Evolutionary conservation across 2,113 vertebrate genomes (phyloP).

Genomic region (Sceloporus undulatus): DNA sequence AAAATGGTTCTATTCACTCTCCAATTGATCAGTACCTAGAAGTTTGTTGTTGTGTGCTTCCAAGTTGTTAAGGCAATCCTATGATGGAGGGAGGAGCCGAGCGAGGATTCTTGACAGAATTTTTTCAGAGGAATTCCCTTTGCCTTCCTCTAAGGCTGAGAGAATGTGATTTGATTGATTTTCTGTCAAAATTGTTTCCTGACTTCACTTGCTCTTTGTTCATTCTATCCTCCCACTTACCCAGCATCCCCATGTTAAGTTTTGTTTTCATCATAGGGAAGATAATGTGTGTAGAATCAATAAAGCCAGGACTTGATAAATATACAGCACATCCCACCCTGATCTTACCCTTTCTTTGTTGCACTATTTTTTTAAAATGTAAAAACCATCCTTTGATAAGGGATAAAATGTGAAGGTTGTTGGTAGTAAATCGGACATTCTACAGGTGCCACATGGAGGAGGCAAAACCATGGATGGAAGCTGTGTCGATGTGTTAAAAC

Average conservation of each 20-base stretch:
- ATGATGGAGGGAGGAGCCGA: too few species aligned
- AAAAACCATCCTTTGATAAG: neutral
- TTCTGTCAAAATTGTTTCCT: too few species aligned
- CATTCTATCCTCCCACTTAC: neutral
- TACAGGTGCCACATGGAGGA: neutral
- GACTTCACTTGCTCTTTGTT: neutral
- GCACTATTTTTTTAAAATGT: neutral
- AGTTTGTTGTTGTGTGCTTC: too few species aligned
- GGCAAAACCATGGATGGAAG: neutral
- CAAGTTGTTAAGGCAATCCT: too few species aligned
- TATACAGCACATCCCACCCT: neutral
- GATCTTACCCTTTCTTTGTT: neutral
- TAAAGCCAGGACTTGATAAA: neutral
- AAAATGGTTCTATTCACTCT: neutral
- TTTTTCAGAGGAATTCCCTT: too few species aligned
- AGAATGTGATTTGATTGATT: too few species aligned
- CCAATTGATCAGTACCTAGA: neutral
- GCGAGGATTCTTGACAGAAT: too few species aligned
- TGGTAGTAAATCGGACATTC: neutral
- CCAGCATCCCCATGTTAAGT: neutral
- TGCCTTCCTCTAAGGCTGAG: too few species aligned
- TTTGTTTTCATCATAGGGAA: neutral
- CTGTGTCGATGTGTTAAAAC: constrained; percentile 3
- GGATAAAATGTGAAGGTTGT: neutral
- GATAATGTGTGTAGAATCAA: neutral